These are phyloP conservation scores for Neolamprologus variostigma DNA, from an alignment of 2,113 vertebrate species.

Conservation along the genomic window DNA sequence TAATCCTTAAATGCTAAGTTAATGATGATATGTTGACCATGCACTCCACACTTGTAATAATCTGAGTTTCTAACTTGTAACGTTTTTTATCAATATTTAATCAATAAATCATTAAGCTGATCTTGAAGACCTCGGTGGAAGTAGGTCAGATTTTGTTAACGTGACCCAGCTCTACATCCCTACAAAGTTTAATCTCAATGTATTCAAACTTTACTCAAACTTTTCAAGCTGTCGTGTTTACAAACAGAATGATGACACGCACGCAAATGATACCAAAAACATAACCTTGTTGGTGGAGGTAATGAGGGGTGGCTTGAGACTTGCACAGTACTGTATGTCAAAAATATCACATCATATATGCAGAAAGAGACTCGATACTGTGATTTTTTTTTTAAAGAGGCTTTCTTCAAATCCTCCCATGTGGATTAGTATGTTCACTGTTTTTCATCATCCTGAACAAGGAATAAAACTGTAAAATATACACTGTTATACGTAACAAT, in stretches of 20 bases:
- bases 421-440: neutral
- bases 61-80: neutral
- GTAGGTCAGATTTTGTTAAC: neutral
- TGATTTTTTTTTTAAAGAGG: neutral
- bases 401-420: neutral
- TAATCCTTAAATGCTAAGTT: rapidly evolving
- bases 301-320: neutral
- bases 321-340: neutral
- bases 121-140: neutral
- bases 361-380: neutral
- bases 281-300: neutral
- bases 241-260: neutral
- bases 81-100: neutral
- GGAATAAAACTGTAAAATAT: neutral
- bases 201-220: neutral
- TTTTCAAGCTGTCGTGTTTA: neutral
- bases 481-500: neutral
- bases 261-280: rapidly evolving
- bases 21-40: neutral
- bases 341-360: neutral
- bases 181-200: neutral
- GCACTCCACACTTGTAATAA: neutral
- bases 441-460: neutral
- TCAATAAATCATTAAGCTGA: neutral
- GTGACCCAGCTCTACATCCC: neutral